Conservation (phyloP, 1,140 invertebrate species). For the Heliconius eleuchia region DNA sequence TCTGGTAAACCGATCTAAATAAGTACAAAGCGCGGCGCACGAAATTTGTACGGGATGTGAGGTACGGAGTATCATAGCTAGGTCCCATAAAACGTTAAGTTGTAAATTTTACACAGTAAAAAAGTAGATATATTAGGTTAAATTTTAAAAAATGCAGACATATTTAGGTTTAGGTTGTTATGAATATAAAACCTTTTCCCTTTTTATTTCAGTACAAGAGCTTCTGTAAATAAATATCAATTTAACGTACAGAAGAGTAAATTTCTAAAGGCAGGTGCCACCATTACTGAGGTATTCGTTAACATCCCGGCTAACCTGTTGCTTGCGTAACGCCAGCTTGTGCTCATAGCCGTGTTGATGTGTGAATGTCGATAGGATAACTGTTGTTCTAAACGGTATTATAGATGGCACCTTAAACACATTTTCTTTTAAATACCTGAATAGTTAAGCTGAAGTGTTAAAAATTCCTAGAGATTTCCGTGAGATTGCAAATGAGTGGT, state of each 20-base stretch:
- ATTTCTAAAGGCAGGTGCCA: conserved; percentile 4
- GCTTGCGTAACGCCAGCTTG: conserved; percentile 5
- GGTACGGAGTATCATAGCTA: background rate
- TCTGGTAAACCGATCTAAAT: background rate
- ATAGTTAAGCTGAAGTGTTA: no score
- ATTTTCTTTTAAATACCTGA: background rate
- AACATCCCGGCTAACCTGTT: conserved; percentile 12
- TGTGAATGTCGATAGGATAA: conserved; percentile 6
- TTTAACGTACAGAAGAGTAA: background rate
- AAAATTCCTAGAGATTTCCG: no score
- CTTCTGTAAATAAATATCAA: no score
- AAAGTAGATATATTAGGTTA: no score
- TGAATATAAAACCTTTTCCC: no score
- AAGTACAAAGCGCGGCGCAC: background rate
- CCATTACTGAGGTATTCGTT: conserved; percentile 6
- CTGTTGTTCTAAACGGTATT: conserved; percentile 6
- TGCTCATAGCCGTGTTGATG: background rate
- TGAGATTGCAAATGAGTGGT: no score
- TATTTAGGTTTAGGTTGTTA: no score
- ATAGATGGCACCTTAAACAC: background rate
- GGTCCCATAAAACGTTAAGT: background rate
- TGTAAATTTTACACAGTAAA: no score
- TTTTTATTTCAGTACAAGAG: background rate
- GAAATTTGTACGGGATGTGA: background rate
- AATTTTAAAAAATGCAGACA: no score